These are phyloP conservation scores for Diprion similis DNA, from an alignment of 1,140 invertebrate species.

Conservation along the genomic window DNA sequence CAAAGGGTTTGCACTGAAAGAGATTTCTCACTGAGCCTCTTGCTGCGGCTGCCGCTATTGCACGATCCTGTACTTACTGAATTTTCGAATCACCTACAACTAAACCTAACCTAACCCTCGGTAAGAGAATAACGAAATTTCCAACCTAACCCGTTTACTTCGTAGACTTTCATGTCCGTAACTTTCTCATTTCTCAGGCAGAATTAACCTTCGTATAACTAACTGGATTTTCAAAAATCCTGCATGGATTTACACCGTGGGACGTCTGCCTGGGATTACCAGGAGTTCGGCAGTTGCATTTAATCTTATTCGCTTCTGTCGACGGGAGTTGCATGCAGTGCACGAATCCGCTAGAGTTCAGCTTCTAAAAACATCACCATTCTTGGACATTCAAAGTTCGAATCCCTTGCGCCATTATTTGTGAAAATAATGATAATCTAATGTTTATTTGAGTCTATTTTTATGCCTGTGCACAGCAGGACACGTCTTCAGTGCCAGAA, in stretches of 20 bases:
- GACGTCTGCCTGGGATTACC: not conserved
- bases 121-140: not conserved
- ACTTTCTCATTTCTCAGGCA: not conserved
- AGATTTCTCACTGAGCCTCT: conserved; percentile 17
- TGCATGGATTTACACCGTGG: not conserved
- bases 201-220: conserved; percentile 3
- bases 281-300: not conserved
- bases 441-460: too few relatives aligned
- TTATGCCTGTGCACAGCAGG: too few relatives aligned
- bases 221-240: conserved; percentile 5
- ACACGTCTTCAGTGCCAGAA: too few relatives aligned
- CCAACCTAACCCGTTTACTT: too few relatives aligned
- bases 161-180: not conserved
- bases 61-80: conserved; percentile 29
- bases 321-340: too few relatives aligned
- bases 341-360: too few relatives aligned
- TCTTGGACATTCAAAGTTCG: too few relatives aligned
- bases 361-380: too few relatives aligned
- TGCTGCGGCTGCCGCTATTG: not conserved
- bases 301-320: not conserved
- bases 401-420: too few relatives aligned
- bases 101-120: not conserved
- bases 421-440: too few relatives aligned
- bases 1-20: conserved; percentile 35
- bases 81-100: conserved; percentile 25